Conservation (phyloP, 2,797 vertebrate species). For the Sebastes oblongus region DNA sequence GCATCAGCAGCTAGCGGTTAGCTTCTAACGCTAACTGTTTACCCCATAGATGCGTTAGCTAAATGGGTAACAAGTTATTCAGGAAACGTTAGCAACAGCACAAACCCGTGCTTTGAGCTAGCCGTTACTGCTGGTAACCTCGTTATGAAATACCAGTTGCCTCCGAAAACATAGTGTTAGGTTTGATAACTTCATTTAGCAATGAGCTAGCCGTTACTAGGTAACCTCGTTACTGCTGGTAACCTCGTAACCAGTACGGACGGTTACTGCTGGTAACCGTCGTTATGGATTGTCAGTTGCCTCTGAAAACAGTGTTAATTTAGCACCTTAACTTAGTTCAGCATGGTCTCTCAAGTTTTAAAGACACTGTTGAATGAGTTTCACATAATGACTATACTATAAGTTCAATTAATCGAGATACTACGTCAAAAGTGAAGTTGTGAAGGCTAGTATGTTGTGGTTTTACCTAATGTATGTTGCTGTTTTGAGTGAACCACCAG, state of each 20-base stretch:
- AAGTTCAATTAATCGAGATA: background rate
- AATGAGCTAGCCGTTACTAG: no score
- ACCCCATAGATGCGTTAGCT: background rate
- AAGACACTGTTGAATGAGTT: background rate
- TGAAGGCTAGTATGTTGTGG: background rate
- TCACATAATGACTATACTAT: no score
- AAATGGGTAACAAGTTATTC: background rate
- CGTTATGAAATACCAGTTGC: background rate
- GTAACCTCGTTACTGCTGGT: no score
- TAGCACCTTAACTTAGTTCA: background rate
- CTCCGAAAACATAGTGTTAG: background rate
- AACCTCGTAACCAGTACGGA: no score
- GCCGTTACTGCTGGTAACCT: background rate
- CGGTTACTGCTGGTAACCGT: background rate
- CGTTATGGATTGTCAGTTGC: background rate
- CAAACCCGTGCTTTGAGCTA: rapidly evolving
- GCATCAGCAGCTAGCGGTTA: conserved; percentile 45
- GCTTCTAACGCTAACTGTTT: conserved; percentile 8
- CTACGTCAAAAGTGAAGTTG: rapidly evolving
- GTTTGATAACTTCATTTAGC: conserved; percentile 34
- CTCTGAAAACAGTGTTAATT: background rate
- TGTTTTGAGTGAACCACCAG: no score
- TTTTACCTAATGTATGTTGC: background rate
- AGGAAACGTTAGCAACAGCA: background rate
- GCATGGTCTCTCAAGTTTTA: background rate